These are phyloP conservation scores for Pachypsylla venusta DNA, from an alignment of 1,140 invertebrate genomes.

Conservation along the genomic window DNA sequence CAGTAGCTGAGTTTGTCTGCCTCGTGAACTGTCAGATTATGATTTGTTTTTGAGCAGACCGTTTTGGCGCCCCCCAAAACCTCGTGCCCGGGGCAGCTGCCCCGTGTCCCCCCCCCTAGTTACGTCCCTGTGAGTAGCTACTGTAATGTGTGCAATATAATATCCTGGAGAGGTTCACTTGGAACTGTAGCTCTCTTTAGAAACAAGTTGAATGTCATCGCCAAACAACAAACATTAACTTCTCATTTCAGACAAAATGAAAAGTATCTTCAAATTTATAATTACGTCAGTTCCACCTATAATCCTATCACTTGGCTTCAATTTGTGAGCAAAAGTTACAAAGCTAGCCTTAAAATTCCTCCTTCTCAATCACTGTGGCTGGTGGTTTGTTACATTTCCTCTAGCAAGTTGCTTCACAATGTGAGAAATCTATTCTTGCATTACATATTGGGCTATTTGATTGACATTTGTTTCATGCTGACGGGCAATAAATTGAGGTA, in stretches of 20 bases:
- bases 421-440: conserved; percentile 41
- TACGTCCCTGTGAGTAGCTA: too few relatives aligned
- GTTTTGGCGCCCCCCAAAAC: too few relatives aligned
- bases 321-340: conserved; percentile 36
- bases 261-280: conserved; percentile 43
- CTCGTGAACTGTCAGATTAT: too few relatives aligned
- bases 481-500: conserved; percentile 33
- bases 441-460: conserved; percentile 44
- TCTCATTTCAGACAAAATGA: not conserved
- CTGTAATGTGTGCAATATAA: too few relatives aligned
- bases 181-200: too few relatives aligned
- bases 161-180: too few relatives aligned
- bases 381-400: conserved; percentile 36
- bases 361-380: conserved; percentile 37
- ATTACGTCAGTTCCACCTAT: conserved; percentile 49
- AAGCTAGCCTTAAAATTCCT: conserved; percentile 36
- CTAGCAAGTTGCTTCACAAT: conserved; percentile 35
- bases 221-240: too few relatives aligned
- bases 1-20: too few relatives aligned
- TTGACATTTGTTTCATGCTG: conserved; percentile 42
- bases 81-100: too few relatives aligned
- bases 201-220: too few relatives aligned
- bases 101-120: too few relatives aligned
- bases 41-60: too few relatives aligned
- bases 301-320: conserved; percentile 49